Conservation (phyloP, 2,888 invertebrate species). For the Cantharis lateralis region DNA sequence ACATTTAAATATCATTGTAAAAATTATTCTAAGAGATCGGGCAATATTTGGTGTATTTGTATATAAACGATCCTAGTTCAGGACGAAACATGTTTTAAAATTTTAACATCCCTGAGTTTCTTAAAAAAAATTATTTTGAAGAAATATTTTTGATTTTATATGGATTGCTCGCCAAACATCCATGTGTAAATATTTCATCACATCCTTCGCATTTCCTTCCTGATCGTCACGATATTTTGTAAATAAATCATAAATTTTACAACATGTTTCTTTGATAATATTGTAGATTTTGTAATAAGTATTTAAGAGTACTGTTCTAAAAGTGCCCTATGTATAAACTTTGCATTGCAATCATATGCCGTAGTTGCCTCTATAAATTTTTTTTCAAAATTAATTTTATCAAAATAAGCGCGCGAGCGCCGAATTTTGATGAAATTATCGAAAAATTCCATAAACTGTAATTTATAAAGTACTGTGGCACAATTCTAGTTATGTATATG, state of each 20-base stretch:
- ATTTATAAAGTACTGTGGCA: not conserved
- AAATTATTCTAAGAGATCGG: not conserved
- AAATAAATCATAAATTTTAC: slow-evolving; percentile 14
- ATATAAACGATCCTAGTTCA: not conserved
- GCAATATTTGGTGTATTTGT: not conserved
- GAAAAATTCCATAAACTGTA: not conserved
- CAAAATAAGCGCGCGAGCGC: not conserved
- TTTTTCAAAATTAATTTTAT: not conserved
- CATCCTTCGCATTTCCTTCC: not conserved
- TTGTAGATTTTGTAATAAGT: slow-evolving; percentile 22
- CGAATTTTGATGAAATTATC: not conserved
- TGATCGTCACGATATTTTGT: not conserved
- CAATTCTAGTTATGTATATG: not conserved
- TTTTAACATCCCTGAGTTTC: too few species aligned
- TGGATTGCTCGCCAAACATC: too few species aligned
- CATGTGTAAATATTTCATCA: not conserved
- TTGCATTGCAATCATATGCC: slow-evolving; percentile 44
- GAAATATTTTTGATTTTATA: too few species aligned
- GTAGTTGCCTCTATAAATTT: slow-evolving; percentile 45
- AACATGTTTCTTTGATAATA: slow-evolving; percentile 4
- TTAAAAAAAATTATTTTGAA: too few species aligned
- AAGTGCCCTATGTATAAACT: slow-evolving; percentile 41
- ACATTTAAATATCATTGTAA: not conserved
- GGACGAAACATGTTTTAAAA: not conserved
- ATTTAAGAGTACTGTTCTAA: slow-evolving; percentile 24